A percentile compares a stretch with the other conserved stretches of the same genome.
Conservation (phyloP, 2,888 invertebrate species). For the Harpalus rufipes region DNA sequence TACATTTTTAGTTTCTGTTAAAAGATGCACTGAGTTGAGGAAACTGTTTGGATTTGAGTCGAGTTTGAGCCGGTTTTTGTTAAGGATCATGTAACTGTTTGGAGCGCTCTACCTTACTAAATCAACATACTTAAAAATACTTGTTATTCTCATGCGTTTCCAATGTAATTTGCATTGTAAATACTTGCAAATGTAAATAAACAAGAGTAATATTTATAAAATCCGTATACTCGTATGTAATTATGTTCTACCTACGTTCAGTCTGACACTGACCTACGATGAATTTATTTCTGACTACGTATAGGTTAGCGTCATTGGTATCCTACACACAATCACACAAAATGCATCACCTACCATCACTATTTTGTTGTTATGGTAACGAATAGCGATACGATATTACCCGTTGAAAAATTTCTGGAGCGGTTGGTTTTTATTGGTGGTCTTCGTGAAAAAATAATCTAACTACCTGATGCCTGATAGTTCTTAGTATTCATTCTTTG, state of each 20-base stretch:
- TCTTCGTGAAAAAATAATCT: conserved; percentile 38
- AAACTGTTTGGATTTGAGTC: too few relatives aligned
- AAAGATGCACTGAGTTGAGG: too few relatives aligned
- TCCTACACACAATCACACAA: conserved; percentile 16
- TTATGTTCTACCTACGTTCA: conserved; percentile 23
- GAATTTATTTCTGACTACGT: conserved; percentile 24
- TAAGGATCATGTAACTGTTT: too few relatives aligned
- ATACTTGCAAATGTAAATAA: background rate
- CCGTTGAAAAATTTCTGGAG: conserved; percentile 14
- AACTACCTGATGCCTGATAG: conserved; percentile 32
- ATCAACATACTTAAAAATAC: background rate
- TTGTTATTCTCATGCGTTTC: background rate
- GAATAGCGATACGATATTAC: conserved; percentile 2
- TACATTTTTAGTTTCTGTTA: too few relatives aligned
- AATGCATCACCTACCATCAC: too few relatives aligned
- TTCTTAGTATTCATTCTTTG: conserved; percentile 33
- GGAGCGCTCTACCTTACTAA: too few relatives aligned
- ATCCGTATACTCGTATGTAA: conserved; percentile 10
- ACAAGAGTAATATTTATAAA: conserved; percentile 37
- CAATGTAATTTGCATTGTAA: conserved; percentile 16
- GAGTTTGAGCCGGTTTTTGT: too few relatives aligned
- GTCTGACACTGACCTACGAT: conserved; percentile 33
- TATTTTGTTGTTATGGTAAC: conserved; percentile 20
- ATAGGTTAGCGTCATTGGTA: conserved; percentile 27
- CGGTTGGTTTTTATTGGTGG: conserved; percentile 24